Evolutionary conservation across 2,797 vertebrate genomes (phyloP).

Genomic region (Poecilia gillii): DNA sequence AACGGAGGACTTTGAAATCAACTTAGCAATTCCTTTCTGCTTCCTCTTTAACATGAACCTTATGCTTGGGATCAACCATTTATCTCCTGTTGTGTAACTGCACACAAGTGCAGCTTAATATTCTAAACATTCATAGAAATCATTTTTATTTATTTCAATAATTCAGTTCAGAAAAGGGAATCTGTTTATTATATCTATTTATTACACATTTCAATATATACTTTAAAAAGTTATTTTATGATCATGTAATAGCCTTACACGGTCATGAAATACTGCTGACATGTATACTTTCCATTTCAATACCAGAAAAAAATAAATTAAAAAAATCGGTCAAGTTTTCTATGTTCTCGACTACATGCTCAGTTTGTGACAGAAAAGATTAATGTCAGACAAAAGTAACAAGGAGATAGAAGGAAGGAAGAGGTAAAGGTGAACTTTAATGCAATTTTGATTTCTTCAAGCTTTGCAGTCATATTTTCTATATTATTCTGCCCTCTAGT

Average conservation of each 20-base stretch:
- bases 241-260: not conserved
- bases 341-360: not conserved
- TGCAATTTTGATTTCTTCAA: not conserved
- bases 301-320: not conserved
- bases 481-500: slow-evolving; percentile 63
- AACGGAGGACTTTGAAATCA: not conserved
- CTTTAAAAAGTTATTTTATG: not conserved
- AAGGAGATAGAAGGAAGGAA: not conserved
- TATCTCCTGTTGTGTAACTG: not conserved
- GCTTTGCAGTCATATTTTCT: slow-evolving; percentile 1
- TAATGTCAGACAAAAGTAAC: not conserved
- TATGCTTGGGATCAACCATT: not conserved
- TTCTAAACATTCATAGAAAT: not conserved
- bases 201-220: not conserved
- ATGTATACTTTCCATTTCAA: not conserved
- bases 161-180: not conserved
- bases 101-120: not conserved
- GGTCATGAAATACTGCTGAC: not conserved
- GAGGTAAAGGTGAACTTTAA: not conserved
- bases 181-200: not conserved
- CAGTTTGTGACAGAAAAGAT: not conserved
- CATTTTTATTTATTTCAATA: not conserved
- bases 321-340: too few species aligned
- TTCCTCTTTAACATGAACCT: not conserved
- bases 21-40: not conserved